These are phyloP conservation scores for Oreochromis aureus DNA, from an alignment of 2,113 vertebrate genomes.

Conservation along the genomic window DNA sequence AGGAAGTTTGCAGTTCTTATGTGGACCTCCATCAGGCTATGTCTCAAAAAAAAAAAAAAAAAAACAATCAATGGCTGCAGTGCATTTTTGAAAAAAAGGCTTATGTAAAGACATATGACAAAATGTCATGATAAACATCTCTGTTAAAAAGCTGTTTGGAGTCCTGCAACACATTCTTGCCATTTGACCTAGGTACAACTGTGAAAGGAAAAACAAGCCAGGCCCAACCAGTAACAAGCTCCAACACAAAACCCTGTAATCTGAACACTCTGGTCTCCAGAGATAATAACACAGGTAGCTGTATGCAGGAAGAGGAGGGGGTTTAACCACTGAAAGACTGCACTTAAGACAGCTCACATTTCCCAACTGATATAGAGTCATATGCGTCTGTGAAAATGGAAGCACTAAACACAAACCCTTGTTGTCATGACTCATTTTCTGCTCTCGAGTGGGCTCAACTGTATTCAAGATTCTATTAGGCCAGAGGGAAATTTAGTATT, in stretches of 20 bases:
- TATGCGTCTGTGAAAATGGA: background rate
- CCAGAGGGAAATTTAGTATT: background rate
- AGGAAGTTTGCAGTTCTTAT: background rate
- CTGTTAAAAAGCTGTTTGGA: background rate
- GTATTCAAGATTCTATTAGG: background rate
- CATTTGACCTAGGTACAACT: background rate
- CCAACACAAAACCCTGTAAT: slow-evolving; percentile 59
- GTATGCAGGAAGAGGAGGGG: background rate
- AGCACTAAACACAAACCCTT: background rate
- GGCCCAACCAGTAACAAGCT: slow-evolving; percentile 38
- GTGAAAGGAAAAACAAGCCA: slow-evolving; percentile 48
- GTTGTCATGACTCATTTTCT: slow-evolving; percentile 13
- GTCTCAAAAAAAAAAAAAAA: background rate
- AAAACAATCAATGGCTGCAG: background rate
- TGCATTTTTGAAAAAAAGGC: background rate
- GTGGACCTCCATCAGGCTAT: background rate
- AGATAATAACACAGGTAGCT: slow-evolving; percentile 59
- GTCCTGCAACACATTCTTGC: slow-evolving; percentile 8
- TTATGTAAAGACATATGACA: no score
- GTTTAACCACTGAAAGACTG: background rate
- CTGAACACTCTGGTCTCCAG: slow-evolving; percentile 28
- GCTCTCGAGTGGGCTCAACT: background rate
- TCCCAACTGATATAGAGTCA: slow-evolving; percentile 3
- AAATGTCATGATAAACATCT: background rate
- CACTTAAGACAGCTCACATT: slow-evolving; percentile 12